These are phyloP conservation scores for Colletes latitarsis DNA, from an alignment of 1,140 invertebrate genomes.

Conservation along the genomic window DNA sequence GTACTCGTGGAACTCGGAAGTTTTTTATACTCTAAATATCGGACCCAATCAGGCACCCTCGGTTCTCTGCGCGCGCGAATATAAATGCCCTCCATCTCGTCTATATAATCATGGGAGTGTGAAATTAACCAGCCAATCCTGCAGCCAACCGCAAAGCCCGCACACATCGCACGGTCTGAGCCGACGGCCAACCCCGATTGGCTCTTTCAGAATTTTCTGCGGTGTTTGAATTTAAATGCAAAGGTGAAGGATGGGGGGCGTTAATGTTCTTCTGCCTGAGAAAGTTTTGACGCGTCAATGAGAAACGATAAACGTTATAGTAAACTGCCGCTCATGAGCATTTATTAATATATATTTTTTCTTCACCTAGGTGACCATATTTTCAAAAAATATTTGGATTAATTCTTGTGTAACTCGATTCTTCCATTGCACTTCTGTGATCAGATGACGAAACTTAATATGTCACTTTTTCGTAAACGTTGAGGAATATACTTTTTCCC, in stretches of 20 bases:
- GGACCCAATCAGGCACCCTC: constrained; percentile 71
- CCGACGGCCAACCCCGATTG: constrained; percentile 25
- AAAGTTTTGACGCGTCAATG: not conserved
- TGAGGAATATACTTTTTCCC: too few relatives aligned
- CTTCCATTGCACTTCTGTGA: too few relatives aligned
- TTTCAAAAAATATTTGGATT: too few relatives aligned
- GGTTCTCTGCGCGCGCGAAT: constrained; percentile 64
- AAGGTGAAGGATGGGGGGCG: not conserved
- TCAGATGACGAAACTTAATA: too few relatives aligned
- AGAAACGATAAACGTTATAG: constrained; percentile 14
- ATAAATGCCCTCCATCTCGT: constrained; percentile 76
- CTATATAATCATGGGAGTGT: constrained; percentile 79
- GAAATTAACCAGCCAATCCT: constrained; percentile 78
- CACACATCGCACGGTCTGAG: constrained; percentile 31
- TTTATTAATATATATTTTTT: too few relatives aligned
- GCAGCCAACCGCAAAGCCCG: constrained; percentile 72
- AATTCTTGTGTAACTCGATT: too few relatives aligned
- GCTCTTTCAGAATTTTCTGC: constrained; percentile 53
- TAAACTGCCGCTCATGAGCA: not conserved
- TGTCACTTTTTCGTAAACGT: too few relatives aligned
- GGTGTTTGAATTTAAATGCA: constrained; percentile 59
- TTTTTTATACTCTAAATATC: constrained; percentile 69
- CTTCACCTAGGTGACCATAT: too few relatives aligned
- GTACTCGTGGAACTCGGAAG: constrained; percentile 24
- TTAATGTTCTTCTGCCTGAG: not conserved